phyloP scores from a whole-genome alignment of 2,888 invertebrate species.

The Eugnorisma glareosa region DNA sequence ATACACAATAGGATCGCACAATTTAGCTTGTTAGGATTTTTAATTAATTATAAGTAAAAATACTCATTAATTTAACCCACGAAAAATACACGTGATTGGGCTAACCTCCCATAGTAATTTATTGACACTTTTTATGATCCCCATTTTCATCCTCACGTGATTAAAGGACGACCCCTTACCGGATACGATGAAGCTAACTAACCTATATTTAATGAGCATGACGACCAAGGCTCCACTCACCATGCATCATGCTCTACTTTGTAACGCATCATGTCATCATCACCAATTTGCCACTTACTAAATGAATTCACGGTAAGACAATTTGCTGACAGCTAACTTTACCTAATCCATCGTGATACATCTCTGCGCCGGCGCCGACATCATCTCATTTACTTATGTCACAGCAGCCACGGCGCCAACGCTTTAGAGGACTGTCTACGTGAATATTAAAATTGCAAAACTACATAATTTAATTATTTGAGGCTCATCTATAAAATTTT shows the following conservation, averaged over 20 bases:
- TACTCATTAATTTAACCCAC: no score
- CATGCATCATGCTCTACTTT: not conserved
- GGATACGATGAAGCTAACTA: not conserved
- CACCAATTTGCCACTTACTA: not conserved
- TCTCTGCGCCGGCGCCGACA: conserved; percentile 7
- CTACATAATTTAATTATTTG: conserved; percentile 27
- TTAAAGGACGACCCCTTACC: no score
- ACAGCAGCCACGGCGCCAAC: conserved; percentile 2
- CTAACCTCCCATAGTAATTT: no score
- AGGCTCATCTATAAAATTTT: conserved; percentile 19
- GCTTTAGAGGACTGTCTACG: not conserved
- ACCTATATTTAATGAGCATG: not conserved
- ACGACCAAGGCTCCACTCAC: not conserved
- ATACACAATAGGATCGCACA: no score
- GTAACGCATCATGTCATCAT: not conserved
- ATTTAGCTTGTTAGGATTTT: no score
- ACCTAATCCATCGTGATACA: not conserved
- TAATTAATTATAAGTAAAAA: no score
- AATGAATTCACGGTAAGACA: not conserved
- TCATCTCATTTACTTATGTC: conserved; percentile 1
- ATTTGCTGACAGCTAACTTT: not conserved
- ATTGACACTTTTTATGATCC: no score
- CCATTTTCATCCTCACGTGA: no score
- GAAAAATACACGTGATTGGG: no score
- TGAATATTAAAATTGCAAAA: conserved; percentile 40